Evolutionary conservation across 2,797 vertebrate genomes (phyloP), one percentile per base, ranked within the genome.

Genomic region (Melanotaenia maccullochi): DNA sequence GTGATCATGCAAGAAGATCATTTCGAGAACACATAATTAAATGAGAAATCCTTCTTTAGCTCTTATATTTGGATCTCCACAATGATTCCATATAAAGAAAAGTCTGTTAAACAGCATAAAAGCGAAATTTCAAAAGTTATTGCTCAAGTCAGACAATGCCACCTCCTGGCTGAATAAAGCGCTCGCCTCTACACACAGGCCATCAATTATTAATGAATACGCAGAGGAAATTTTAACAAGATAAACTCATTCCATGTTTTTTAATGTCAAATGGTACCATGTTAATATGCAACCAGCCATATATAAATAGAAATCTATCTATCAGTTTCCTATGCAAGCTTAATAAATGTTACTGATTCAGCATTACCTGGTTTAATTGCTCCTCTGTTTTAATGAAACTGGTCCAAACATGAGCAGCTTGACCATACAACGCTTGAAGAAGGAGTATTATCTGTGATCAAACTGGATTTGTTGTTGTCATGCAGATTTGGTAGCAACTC

Each of bases 121-220:
- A 6, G 22, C 1, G 64, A 60, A 33, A 57, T 18, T 40, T 20
- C 30, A 4, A 3, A 51, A 12, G 64, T 20, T 1, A 22, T 54
- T 30, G 82, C 67, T 71, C 47, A 32, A 72, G 85, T 55, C 28
- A 71, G 40, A 87, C 69, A 84, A 82, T 60, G 86, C 86, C 88
- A 80, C 78, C 86, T n/a, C 1, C 44, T 85, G 91, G 89, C 32
- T 42, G 61, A 28, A 64, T 5, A 1, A 22, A 42, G 75, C 52
- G 80, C n/a, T 68, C n/a, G 32, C 8, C n/a, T 22, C 8, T 42
- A 74, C 2, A 35, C 32, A 22, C 20, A n/a, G 22, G 61, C 20
- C 9, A 49, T 24, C 32, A 63, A 33, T 9, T 58, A 16, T 55
- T 42, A 42, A 42, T 52, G 9, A 52, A 52, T 25, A 3, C 22